Percentiles rank a stretch among this genome's conserved stretches.
Evolutionary conservation across 1,140 invertebrate species (phyloP).

Genomic region (Polyergus mexicanus): DNA sequence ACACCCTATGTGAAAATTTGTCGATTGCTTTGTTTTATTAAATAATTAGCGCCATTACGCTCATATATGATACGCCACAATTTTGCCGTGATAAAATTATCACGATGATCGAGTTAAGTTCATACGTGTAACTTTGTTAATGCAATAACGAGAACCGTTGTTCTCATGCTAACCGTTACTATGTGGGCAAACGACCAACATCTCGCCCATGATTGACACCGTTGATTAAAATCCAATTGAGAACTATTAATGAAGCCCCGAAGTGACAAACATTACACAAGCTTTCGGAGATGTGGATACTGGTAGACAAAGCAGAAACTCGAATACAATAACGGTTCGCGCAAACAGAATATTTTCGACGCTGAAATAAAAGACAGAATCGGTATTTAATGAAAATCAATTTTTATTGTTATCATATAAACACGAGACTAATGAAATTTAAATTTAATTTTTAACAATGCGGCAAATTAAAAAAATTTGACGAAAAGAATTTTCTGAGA

Average conservation of each 20-base stretch:
- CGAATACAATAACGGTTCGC: neutral
- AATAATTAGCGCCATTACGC: constrained; percentile 30
- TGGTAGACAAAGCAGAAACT: neutral
- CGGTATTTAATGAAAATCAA: too few relatives aligned
- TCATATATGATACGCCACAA: constrained; percentile 8
- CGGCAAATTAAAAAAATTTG: too few relatives aligned
- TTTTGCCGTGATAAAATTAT: constrained; percentile 48
- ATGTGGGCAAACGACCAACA: constrained; percentile 36
- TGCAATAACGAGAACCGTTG: constrained; percentile 39
- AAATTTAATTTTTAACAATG: neutral
- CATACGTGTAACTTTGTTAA: constrained; percentile 59
- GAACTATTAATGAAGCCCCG: constrained; percentile 51
- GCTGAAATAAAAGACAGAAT: neutral
- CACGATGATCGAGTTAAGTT: constrained; percentile 50
- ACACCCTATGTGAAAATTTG: neutral
- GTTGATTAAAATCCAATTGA: constrained; percentile 53
- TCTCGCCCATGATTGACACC: constrained; percentile 48
- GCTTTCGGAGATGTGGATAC: neutral
- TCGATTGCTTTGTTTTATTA: constrained; percentile 8
- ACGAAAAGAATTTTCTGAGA: too few relatives aligned
- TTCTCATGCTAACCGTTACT: constrained; percentile 33
- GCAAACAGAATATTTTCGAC: too few relatives aligned
- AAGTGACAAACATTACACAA: constrained; percentile 36
- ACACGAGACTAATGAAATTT: neutral
- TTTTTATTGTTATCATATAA: too few relatives aligned